Base-by-base conservation (phyloP, 1,140 invertebrate genomes). In the Drosophila bipectinata region DNA sequence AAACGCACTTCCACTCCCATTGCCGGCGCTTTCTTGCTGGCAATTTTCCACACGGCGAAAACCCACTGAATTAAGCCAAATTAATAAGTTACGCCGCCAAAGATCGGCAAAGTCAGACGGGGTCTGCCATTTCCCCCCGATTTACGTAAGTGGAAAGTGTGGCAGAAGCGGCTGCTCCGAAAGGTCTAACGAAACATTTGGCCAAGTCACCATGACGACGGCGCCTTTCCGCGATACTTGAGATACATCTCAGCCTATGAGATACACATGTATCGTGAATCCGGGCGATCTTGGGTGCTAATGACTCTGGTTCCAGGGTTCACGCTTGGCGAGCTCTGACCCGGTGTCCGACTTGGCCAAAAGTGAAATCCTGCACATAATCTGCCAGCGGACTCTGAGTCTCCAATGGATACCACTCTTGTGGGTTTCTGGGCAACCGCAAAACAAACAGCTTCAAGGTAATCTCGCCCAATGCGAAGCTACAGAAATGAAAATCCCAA, bases 11-110 rank as follows among this genome's bases (percentile, higher is more conserved):
- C 67, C 66, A 45, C 66, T 21, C 64, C 34, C 39, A 1, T 1
- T 8, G 44, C 18, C 15, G 1, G 44, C 41, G 44, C 54, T 72
- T 78, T 79, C 62, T 63, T 69, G 47, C 28, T 62, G 78, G 66
- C 71, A 87, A 87, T 87, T 87, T 88, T 75, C 78, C 66, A 76
- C 62, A 68, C 47, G 49, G 39, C 77, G 30, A 60, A 88, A 87
- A 83, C 72, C 56, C 62, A 79, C 71, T 62, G 82, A 87, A 88
- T 88, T 88, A 83, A 88, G 51, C 28, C 79, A 88, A 88, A 87
- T 87, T 87, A 88, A 77, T 87, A 85, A 77, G 81, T 82, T 44
- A 51, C 76, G 34, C 21, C 51, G 53, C 39, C 51, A 49, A 26
- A 72, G 53, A 80, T 76, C 66, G 61, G 41, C 44, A 47, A 72